phyloP scores from a whole-genome alignment of 2,113 vertebrate species.

The Eretmochelys imbricata region DNA sequence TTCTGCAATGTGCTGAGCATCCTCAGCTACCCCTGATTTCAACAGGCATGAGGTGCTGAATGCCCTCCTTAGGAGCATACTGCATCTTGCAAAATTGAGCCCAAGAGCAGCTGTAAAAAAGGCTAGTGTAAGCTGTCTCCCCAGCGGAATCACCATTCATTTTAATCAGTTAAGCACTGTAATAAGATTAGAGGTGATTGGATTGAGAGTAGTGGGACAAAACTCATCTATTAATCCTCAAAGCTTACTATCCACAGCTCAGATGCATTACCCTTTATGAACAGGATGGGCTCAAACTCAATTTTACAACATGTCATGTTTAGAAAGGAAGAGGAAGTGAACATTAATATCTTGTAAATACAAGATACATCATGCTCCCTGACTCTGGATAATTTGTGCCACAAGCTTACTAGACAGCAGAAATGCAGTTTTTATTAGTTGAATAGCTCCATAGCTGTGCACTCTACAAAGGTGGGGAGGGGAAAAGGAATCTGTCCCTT shows the following conservation, averaged over 20 bases:
- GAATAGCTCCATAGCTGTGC: background rate
- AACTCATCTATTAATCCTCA: slow-evolving; percentile 65
- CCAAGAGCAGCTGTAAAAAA: background rate
- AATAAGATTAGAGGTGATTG: slow-evolving; percentile 71
- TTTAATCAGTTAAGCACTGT: slow-evolving; percentile 66
- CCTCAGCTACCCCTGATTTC: background rate
- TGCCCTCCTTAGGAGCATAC: background rate
- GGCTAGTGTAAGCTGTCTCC: slow-evolving; percentile 44
- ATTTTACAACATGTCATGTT: background rate
- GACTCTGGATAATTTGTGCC: background rate
- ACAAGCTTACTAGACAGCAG: background rate
- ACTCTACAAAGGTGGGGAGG: background rate
- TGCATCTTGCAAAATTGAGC: background rate
- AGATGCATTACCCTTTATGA: slow-evolving; percentile 47
- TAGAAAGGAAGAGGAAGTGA: background rate
- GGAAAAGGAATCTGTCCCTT: background rate
- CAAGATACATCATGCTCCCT: background rate
- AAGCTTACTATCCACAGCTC: slow-evolving; percentile 62
- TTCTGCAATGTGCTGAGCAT: background rate
- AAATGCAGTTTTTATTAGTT: background rate
- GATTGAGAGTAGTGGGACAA: slow-evolving; percentile 65
- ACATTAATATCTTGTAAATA: background rate
- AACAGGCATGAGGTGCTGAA: background rate
- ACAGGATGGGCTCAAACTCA: slow-evolving; percentile 26
- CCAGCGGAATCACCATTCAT: slow-evolving; percentile 48